These are phyloP conservation scores for Caenorhabditis sp. DNA, from an alignment of 2,888 invertebrate genomes.

Conservation along the genomic window DNA sequence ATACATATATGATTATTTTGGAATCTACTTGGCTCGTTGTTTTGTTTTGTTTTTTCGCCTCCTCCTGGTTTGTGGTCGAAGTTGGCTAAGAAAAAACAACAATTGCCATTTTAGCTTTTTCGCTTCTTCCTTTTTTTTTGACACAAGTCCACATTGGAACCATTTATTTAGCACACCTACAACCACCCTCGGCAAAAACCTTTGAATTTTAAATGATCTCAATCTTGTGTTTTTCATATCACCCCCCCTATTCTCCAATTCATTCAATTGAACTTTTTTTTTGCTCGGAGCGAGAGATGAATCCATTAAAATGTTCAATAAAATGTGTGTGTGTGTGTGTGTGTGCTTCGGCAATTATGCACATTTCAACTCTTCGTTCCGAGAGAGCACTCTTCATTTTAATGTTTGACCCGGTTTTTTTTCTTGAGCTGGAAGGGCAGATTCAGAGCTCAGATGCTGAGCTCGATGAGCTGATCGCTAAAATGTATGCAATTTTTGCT, in stretches of 20 bases:
- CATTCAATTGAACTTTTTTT: neutral
- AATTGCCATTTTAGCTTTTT: neutral
- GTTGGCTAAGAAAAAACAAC: neutral
- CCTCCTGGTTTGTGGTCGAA: neutral
- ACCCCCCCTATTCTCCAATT: neutral
- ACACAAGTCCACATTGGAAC: neutral
- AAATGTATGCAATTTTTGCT: no score
- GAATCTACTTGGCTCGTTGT: neutral
- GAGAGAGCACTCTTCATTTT: neutral
- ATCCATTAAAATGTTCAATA: neutral
- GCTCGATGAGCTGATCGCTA: no score
- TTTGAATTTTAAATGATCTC: neutral
- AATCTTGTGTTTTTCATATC: conserved; percentile 5
- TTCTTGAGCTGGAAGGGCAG: neutral
- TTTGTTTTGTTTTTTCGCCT: conserved; percentile 2
- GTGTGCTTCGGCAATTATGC: neutral
- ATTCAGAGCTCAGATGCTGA: no score
- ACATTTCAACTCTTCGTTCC: no score
- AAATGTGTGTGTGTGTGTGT: neutral
- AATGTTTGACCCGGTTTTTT: neutral
- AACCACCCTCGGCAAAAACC: neutral
- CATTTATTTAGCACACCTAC: neutral
- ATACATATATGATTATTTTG: conserved; percentile 4
- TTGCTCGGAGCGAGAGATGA: no score
- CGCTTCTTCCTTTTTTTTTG: neutral